Conservation (phyloP, 2,797 vertebrate genomes). For the Malacoctenus gilli region DNA sequence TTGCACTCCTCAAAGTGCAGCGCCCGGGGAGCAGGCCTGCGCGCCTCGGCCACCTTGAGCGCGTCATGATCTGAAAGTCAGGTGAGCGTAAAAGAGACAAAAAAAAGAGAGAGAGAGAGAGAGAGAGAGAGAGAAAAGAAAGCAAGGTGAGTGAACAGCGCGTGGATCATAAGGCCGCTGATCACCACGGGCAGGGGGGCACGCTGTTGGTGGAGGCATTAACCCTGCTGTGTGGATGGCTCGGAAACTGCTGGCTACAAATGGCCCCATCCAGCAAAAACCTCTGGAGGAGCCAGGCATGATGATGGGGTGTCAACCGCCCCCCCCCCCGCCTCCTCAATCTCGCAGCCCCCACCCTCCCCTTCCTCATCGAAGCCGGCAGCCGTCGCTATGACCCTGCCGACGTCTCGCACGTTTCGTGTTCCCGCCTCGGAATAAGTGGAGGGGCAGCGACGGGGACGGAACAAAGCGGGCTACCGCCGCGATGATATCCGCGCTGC, state of each 20-base stretch:
- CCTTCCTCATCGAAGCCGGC: constrained; percentile 60
- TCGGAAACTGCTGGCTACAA: constrained; percentile 61
- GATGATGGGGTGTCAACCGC: constrained; percentile 66
- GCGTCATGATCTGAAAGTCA: constrained; percentile 64
- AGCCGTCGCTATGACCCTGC: constrained; percentile 43
- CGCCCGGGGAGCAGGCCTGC: constrained; percentile 43
- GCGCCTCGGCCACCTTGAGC: constrained; percentile 29
- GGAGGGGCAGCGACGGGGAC: constrained; percentile 1
- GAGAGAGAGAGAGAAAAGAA: constrained; percentile 36
- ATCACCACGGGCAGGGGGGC: constrained; percentile 55
- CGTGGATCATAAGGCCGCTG: constrained; percentile 46
- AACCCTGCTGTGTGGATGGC: constrained; percentile 68
- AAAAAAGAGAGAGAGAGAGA: constrained; percentile 34
- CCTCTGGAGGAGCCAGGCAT: constrained; percentile 44
- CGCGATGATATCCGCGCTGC: constrained; percentile 24
- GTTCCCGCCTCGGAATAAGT: constrained; percentile 19
- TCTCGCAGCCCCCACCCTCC: constrained; percentile 29
- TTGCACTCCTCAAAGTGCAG: constrained; percentile 61
- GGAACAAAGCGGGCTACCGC: constrained; percentile 43
- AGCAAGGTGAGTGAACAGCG: constrained; percentile 59
- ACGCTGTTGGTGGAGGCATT: constrained; percentile 70
- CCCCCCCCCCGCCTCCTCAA: too few species aligned
- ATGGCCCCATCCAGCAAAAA: constrained; percentile 58
- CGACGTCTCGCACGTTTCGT: constrained; percentile 30
- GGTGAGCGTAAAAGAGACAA: constrained; percentile 57